phyloP scores from a whole-genome alignment of 2,888 invertebrate species.

The Mythimna vitellina region DNA sequence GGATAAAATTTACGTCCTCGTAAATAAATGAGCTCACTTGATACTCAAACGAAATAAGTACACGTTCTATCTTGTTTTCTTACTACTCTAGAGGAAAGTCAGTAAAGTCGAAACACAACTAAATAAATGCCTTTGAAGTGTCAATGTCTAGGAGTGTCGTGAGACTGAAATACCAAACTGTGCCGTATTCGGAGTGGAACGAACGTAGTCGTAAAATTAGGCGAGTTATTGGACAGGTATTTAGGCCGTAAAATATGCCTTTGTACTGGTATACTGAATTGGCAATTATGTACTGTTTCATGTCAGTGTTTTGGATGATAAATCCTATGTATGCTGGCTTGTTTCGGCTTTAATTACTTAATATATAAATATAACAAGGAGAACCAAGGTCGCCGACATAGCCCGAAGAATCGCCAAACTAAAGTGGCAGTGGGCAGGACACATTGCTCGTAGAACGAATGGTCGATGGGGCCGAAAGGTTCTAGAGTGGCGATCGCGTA shows the following conservation, averaged over 20 bases:
- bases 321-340: neutral
- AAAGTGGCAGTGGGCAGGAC: too few species aligned
- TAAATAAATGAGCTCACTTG: too few species aligned
- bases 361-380: too few species aligned
- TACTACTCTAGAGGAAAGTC: neutral
- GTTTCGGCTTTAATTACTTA: neutral
- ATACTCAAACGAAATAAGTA: too few species aligned
- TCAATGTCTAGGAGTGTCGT: slow-evolving; percentile 13
- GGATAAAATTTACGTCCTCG: too few species aligned
- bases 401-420: too few species aligned
- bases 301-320: neutral
- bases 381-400: too few species aligned
- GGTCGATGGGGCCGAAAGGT: too few species aligned
- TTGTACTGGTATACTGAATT: slow-evolving; percentile 7
- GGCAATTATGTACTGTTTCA: neutral
- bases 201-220: slow-evolving; percentile 43
- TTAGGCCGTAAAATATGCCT: slow-evolving; percentile 29
- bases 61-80: too few species aligned
- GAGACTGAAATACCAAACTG: slow-evolving; percentile 49
- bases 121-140: slow-evolving; percentile 23
- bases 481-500: too few species aligned
- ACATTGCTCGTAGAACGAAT: too few species aligned
- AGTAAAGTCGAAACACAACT: slow-evolving; percentile 11
- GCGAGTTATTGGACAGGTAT: slow-evolving; percentile 27
- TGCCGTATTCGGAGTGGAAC: slow-evolving; percentile 35